A percentile compares a stretch with the other conserved stretches of the same genome.
These are phyloP conservation scores for Chloromyia formosa DNA, from an alignment of 2,888 invertebrate species.

Conservation along the genomic window DNA sequence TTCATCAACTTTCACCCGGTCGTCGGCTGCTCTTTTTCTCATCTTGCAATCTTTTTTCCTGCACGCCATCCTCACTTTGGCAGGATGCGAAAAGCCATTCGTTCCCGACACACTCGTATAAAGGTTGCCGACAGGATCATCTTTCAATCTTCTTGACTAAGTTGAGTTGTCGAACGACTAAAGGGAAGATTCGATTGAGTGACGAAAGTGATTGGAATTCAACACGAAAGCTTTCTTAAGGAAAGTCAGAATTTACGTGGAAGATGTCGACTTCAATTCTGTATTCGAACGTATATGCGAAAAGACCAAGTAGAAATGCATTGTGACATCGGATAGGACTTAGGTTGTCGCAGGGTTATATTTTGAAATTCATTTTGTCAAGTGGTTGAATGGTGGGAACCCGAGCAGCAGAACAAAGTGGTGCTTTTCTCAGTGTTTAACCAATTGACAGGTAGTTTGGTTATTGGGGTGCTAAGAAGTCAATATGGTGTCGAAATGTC, in stretches of 20 bases:
- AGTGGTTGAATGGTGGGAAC: not conserved
- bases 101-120: not conserved
- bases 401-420: not conserved
- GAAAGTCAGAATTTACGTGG: not conserved
- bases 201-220: conserved; percentile 7
- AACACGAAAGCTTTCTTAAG: not conserved
- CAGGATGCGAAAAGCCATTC: not conserved
- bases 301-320: not conserved
- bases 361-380: not conserved
- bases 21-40: not conserved
- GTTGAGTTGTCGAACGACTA: not conserved
- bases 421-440: not conserved
- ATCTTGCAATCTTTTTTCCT: not conserved
- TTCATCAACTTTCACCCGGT: not conserved
- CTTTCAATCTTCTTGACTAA: not conserved
- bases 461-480: conserved; percentile 5
- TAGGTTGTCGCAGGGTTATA: not conserved
- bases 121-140: not conserved
- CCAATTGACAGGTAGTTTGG: conserved; percentile 5
- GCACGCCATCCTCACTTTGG: not conserved
- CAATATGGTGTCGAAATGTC: conserved; percentile 14
- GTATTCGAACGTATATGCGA: not conserved
- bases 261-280: not conserved
- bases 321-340: not conserved
- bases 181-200: not conserved